Conservation (phyloP, 2,797 vertebrate genomes). For the Philypnodon macrostomus region DNA sequence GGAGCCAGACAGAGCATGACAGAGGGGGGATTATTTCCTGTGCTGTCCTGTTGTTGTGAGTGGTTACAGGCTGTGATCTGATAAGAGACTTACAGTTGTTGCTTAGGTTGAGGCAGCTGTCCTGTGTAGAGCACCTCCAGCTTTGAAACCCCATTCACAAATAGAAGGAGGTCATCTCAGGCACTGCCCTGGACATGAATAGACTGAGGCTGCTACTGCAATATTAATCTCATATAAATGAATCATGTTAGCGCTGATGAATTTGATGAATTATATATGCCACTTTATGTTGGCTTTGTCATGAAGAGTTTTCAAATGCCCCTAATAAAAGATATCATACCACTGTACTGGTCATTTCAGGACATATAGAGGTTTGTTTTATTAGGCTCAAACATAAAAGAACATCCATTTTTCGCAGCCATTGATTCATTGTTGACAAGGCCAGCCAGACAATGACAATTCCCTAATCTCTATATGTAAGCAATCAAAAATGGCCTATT, state of each 20-base stretch:
- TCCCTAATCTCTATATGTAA: too few relatives aligned
- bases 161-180: constrained; percentile 34
- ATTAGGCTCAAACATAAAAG: too few relatives aligned
- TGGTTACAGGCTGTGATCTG: constrained; percentile 62
- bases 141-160: constrained; percentile 43
- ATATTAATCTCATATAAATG: constrained; percentile 71
- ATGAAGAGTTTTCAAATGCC: constrained; percentile 11
- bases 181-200: constrained; percentile 51
- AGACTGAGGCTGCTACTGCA: constrained; percentile 58
- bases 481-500: too few relatives aligned
- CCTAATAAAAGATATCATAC: neutral
- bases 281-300: constrained; percentile 31
- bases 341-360: neutral
- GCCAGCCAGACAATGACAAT: too few relatives aligned
- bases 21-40: constrained; percentile 58
- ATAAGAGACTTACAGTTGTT: constrained; percentile 66
- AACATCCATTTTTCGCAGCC: neutral
- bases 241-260: constrained; percentile 58
- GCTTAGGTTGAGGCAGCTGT: constrained; percentile 41
- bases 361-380: too few relatives aligned
- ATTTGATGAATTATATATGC: constrained; percentile 44
- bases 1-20: constrained; percentile 49
- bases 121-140: constrained; percentile 20
- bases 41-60: constrained; percentile 61
- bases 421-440: too few relatives aligned